Base-by-base conservation (phyloP, 2,888 invertebrate species). In the Barypeithes pellucidus region DNA sequence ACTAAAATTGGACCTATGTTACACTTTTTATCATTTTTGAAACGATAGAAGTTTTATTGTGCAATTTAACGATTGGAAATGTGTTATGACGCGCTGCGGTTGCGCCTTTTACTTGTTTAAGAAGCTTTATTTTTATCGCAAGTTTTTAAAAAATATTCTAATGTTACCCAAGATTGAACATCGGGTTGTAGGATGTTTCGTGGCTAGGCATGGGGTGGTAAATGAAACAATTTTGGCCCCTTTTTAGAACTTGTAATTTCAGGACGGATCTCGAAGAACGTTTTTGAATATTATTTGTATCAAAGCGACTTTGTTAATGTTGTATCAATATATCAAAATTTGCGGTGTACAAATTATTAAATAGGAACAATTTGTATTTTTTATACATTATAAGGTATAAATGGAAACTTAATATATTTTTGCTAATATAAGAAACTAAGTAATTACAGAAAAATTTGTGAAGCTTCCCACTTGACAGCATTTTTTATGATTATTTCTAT, bases 141-240 rank as follows among this genome's bases (percentile, higher is more conserved):
- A 59, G 2, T 60, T 20, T n/a, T 59, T 41, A 41, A 14, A 41
- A 9, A 22, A 41, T 41, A 18, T 39, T 39, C 22, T 60, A 60
- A 41, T 41, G 61, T 61, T 61, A 61, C 61, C 61, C 45, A 57
- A 29, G 54, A 45, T 61, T 45, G n/a, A 33, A 57, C 16, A 57
- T 57, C 54, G 33, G 54, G 54, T 57, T 33, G n/a, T 57, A 33
- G 54, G 33, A 18, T 57, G 20, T 33, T 57, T 33, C 33, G 18
- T 57, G 29, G 54, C 11, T 57, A 57, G 54, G 16, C 33, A 11
- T 57, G 54, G 54, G 16, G 54, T 57, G 16, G 12, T 57, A 14
- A 29, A 33, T 16, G 33, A 24, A 18, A 2, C 5, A 16, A 54
- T 16, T 33, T 33, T 18, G 54, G 33, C 18, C 11, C 11, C 14